Evolutionary conservation across 2,113 vertebrate genomes (phyloP), one percentile per base, ranked within the genome.

Genomic region (Passer montanus): DNA sequence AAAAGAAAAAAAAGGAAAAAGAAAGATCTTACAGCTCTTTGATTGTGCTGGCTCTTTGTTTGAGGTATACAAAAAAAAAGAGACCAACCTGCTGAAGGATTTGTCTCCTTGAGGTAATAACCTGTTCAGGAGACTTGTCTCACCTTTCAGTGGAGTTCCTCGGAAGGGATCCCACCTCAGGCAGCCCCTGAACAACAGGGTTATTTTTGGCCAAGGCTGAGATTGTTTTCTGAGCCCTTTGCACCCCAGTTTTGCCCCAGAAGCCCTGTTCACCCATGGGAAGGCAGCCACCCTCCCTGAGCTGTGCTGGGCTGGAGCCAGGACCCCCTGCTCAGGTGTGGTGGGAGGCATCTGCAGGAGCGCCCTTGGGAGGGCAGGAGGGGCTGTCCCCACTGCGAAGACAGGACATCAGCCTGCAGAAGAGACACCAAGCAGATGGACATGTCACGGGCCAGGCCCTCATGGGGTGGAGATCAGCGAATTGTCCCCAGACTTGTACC

Each of bases 101-200:
- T 98, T 96, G 63, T 84, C 93, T 97, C 69, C 93, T 84, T 1
- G 6, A 94, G 64, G 95, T 89, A 97, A 98, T 93, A 97, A 95
- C 76, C 87, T 95, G 94, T 92, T 96, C 94, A 73, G 82, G 93
- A 94, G 87, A 92, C 88, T 93, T 67, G 46, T 94, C 87, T 97
- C 93, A 94, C 78, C 93, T 98, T 97, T 95, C 94, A 94, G 21
- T 30, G 85, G 96, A 93, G 94, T 95, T 90, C 93, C 89, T 95
- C 33, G 2, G 62, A 93, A 93, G 72, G 89, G 80, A 88, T 90
- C 86, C 84, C 85, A 88, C 91, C 66, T 97, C 84, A 93, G 55
- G 6, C 9, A 3, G 77, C 53, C 68, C 91, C 87, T 59, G 86
- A 89, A 73, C 27, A 68, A 31, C 13, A 49, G 49, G 87, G 60